A percentile compares a stretch with the other conserved stretches of the same genome.
These are phyloP conservation scores for Benthosema pterotum DNA, from an alignment of 2,797 vertebrate species.

Conservation along the genomic window DNA sequence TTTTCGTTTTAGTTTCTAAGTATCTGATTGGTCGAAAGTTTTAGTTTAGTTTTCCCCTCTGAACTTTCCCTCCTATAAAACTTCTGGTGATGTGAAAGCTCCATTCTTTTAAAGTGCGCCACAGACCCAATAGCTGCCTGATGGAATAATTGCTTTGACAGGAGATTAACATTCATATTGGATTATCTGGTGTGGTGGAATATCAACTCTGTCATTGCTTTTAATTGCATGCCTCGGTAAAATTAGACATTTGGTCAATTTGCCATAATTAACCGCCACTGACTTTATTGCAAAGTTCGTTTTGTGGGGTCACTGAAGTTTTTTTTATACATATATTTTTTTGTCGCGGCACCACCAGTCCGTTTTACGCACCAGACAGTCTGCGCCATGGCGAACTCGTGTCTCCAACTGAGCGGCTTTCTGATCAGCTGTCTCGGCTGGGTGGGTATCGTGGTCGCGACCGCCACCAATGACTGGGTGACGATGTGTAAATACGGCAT, in stretches of 20 bases:
- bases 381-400: conserved; percentile 87
- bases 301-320: not conserved
- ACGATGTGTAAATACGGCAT: conserved; percentile 90
- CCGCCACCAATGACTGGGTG: conserved; percentile 95
- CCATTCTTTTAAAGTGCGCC: conserved; percentile 31
- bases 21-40: conserved; percentile 73
- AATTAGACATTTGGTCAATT: not conserved
- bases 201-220: conserved; percentile 2
- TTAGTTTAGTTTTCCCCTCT: conserved; percentile 12
- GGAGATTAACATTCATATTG: conserved; percentile 31
- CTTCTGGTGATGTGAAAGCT: conserved; percentile 15
- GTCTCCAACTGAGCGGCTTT: conserved; percentile 90
- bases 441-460: conserved; percentile 91
- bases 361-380: not conserved
- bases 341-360: too few relatives aligned
- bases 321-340: conserved; percentile 2
- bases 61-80: conserved; percentile 64
- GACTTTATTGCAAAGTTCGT: not conserved
- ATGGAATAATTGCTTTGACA: conserved; percentile 43
- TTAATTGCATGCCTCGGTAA: not conserved
- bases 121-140: conserved; percentile 1
- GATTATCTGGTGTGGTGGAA: conserved; percentile 48
- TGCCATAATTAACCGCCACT: not conserved
- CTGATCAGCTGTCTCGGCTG: conserved; percentile 89
- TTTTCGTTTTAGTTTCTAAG: conserved; percentile 17